Base-by-base conservation (phyloP, 1,140 invertebrate species). In the Plectrocnemia conspersa region DNA sequence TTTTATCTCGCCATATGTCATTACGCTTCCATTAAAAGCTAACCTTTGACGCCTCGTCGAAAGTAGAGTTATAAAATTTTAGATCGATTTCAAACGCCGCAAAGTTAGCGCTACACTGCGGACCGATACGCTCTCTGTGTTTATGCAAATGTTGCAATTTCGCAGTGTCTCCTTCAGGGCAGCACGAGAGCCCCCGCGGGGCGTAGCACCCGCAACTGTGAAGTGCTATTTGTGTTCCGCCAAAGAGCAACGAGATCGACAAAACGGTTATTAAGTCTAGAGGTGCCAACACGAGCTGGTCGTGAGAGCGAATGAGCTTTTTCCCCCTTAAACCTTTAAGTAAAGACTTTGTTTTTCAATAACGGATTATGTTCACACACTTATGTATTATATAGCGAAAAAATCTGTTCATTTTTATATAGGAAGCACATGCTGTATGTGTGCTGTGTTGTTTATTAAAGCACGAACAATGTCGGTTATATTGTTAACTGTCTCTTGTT, bases 141-240 rank as follows among this genome's bases (percentile, higher is more conserved):
- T 50, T 50, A 50, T 50, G 47, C 47, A 50, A 50, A 50, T 50
- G 33, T n/a, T 16, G 29, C n/a, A n/a, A n/a, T n/a, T n/a, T 13
- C 47, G 25, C 44, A 6, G 6, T 21, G 21, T 16, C 11, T 19
- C 47, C 22, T 13, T n/a, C 21, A 13, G 47, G 47, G 13, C 33
- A 50, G 21, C 47, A 50, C 47, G 47, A 50, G 44, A 16, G 25
- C 23, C 25, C 24, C 25, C 9, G 45, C 21, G 44, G 33, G 47
- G 47, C 47, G 47, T 50, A 50, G 32, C 47, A 15, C 47, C 47
- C 22, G 32, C 33, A 3, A 16, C 11, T 15, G 46, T 33, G 19
- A 48, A 33, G 29, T 15, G n/a, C n/a, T n/a, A n/a, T n/a, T n/a
- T n/a, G n/a, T n/a, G 32, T 22, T 38, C 47, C 33, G 32, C 19